Conservation (phyloP, 2,113 vertebrate species). For the Collichthys lucidus region DNA sequence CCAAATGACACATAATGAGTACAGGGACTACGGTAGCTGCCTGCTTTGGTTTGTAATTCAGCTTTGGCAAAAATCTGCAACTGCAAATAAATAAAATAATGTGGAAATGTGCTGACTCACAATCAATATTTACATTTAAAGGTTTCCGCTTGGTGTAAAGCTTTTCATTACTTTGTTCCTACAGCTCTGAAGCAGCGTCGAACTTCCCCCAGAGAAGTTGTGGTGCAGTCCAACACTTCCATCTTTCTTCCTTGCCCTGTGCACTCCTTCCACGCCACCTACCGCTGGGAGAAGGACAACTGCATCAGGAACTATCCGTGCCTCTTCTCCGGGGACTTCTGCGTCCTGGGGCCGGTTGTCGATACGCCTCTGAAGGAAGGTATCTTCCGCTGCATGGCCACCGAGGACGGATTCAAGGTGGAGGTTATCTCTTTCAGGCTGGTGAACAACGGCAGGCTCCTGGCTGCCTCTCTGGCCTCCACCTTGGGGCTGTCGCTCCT, state of each 20-base stretch:
- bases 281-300: conserved; percentile 87
- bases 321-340: conserved; percentile 84
- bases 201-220: conserved; percentile 80
- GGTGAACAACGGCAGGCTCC: conserved; percentile 73
- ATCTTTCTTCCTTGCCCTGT: conserved; percentile 86
- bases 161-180: conserved; percentile 4
- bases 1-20: conserved; percentile 13
- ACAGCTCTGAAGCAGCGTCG: conserved; percentile 78
- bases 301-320: conserved; percentile 83
- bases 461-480: conserved; percentile 75
- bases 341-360: conserved; percentile 81
- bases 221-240: conserved; percentile 80
- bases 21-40: not conserved
- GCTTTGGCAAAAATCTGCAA: not conserved
- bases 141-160: not conserved
- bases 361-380: conserved; percentile 83
- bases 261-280: conserved; percentile 85
- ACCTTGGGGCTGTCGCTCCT: conserved; percentile 78
- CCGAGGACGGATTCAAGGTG: conserved; percentile 85
- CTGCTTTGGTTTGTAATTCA: not conserved
- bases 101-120: no score
- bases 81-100: not conserved
- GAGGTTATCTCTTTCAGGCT: conserved; percentile 86
- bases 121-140: not conserved
- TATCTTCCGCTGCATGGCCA: conserved; percentile 86